A percentile compares a stretch with the other conserved stretches of the same genome.
Evolutionary conservation across 2,113 vertebrate genomes (phyloP).

Genomic region (Danionella cerebrum): DNA sequence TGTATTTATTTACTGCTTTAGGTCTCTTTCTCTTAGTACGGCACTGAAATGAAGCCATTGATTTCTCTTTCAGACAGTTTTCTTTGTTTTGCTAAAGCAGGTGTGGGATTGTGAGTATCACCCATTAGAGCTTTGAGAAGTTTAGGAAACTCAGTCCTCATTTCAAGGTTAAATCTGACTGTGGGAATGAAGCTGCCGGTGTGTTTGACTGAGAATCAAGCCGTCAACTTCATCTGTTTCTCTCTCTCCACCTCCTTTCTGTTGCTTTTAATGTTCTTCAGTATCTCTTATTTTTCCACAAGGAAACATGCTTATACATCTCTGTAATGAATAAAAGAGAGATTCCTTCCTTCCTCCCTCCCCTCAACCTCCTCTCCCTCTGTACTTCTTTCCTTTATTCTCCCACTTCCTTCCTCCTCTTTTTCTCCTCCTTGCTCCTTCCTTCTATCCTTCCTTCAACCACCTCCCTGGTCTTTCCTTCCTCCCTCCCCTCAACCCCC

Average conservation of each 20-base stretch:
- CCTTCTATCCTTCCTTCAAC: too few relatives aligned
- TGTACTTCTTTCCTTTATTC: too few relatives aligned
- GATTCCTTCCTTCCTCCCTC: too few relatives aligned
- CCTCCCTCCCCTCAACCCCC: too few relatives aligned
- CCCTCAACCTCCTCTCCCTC: too few relatives aligned
- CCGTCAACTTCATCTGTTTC: constrained; percentile 7
- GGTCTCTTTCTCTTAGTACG: too few relatives aligned
- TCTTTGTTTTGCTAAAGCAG: background rate
- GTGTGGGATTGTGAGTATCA: background rate
- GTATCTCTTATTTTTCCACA: background rate
- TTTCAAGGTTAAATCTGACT: constrained; percentile 45
- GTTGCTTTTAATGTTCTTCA: background rate
- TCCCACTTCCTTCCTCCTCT: too few relatives aligned
- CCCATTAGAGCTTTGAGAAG: background rate
- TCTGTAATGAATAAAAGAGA: too few relatives aligned
- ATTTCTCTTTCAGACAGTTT: background rate
- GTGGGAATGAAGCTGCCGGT: constrained; percentile 64
- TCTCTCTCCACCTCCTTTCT: background rate
- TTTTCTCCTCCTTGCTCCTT: too few relatives aligned
- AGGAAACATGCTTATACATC: too few relatives aligned
- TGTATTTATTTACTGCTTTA: too few relatives aligned
- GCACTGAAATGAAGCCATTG: background rate
- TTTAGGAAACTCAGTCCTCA: background rate
- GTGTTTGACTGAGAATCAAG: background rate
- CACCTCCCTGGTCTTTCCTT: too few relatives aligned